phyloP scores from a whole-genome alignment of 2,797 vertebrate genomes.

The Hozukius guyotensis region DNA sequence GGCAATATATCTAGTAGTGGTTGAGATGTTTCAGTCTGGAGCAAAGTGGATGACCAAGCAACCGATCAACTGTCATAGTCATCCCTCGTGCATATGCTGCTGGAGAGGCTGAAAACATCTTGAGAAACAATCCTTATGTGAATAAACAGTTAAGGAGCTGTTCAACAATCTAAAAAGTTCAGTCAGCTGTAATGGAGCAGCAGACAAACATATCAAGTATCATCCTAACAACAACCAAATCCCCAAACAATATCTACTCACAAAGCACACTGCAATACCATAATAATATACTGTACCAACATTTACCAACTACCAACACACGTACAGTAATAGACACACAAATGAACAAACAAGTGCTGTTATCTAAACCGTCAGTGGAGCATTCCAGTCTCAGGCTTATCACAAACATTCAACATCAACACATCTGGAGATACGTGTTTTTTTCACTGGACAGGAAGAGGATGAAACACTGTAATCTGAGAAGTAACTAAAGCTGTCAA shows the following conservation, averaged over 20 bases:
- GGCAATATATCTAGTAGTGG: too few species aligned
- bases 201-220: neutral
- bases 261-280: neutral
- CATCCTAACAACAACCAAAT: neutral
- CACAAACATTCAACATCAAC: neutral
- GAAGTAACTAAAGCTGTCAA: too few species aligned
- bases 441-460: too few species aligned
- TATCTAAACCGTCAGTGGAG: conserved; percentile 32
- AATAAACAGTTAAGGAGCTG: neutral
- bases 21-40: too few species aligned
- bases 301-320: neutral
- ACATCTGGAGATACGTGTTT: too few species aligned
- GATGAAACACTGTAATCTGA: too few species aligned
- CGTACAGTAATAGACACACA: neutral
- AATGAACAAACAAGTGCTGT: neutral
- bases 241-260: neutral
- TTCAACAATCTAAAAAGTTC: neutral
- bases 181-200: neutral
- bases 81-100: too few species aligned
- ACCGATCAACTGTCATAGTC: too few species aligned
- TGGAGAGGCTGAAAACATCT: too few species aligned
- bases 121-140: too few species aligned
- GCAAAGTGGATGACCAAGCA: too few species aligned
- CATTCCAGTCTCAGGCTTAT: conserved; percentile 45
- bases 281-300: neutral